phyloP scores from a whole-genome alignment of 2,888 invertebrate genomes.

The Pemphredon lugubris region DNA sequence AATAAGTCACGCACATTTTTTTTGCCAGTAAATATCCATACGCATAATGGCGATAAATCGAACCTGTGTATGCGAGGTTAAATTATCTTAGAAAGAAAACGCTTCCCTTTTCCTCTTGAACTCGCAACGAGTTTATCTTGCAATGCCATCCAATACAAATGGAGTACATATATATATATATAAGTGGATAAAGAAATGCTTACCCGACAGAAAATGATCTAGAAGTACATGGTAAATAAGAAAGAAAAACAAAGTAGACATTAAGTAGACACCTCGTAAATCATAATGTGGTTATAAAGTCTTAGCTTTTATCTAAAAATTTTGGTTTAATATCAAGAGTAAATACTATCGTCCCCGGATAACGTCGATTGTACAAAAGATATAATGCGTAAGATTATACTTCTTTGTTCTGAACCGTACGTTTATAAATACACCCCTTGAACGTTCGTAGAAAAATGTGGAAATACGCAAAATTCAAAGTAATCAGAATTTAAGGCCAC shows the following conservation, averaged over 20 bases:
- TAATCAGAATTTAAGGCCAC: slow-evolving; percentile 66
- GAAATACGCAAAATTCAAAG: slow-evolving; percentile 47
- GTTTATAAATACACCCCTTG: slow-evolving; percentile 20
- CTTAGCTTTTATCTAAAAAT: slow-evolving; percentile 25
- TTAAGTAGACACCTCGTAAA: slow-evolving; percentile 45
- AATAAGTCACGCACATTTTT: slow-evolving; percentile 49
- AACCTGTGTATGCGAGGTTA: slow-evolving; percentile 34
- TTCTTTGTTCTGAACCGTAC: neutral
- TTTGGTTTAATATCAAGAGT: slow-evolving; percentile 25
- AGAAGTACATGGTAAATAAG: slow-evolving; percentile 20
- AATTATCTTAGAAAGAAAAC: slow-evolving; percentile 48
- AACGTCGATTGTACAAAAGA: slow-evolving; percentile 1
- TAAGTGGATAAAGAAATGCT: neutral
- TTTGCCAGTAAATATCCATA: slow-evolving; percentile 25
- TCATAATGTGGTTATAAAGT: slow-evolving; percentile 35
- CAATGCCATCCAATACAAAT: slow-evolving; percentile 3
- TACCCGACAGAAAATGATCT: slow-evolving; percentile 3
- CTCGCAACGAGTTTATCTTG: slow-evolving; percentile 27
- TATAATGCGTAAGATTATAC: neutral
- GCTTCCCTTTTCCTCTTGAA: slow-evolving; percentile 24
- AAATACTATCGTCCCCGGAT: slow-evolving; percentile 26
- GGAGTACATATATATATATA: slow-evolving; percentile 27
- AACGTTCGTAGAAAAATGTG: slow-evolving; percentile 18
- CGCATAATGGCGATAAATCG: slow-evolving; percentile 37
- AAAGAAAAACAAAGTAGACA: slow-evolving; percentile 16